phyloP scores from a whole-genome alignment of 2,113 vertebrate species.

The Osmerus mordax region DNA sequence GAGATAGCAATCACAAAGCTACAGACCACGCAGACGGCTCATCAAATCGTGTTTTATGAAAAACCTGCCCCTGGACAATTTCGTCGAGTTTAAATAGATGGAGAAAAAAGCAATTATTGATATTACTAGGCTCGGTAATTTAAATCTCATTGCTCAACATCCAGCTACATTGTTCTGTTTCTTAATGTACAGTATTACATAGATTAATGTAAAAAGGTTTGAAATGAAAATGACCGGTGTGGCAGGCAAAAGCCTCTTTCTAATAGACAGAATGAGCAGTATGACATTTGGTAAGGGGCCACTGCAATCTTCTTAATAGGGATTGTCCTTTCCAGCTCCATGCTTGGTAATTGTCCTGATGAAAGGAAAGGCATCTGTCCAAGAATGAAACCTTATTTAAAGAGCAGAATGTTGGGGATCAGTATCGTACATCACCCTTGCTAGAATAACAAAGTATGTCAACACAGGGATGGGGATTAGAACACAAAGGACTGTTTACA shows the following conservation, averaged over 20 bases:
- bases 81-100: constrained; percentile 32
- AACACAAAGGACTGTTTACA: too few relatives aligned
- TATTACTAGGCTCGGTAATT: constrained; percentile 45
- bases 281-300: constrained; percentile 4
- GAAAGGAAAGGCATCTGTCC: constrained; percentile 16
- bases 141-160: constrained; percentile 41
- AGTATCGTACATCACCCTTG: not conserved
- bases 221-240: constrained; percentile 19
- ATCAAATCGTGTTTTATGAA: constrained; percentile 56
- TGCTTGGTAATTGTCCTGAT: constrained; percentile 28
- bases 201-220: constrained; percentile 17
- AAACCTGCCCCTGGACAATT: constrained; percentile 31
- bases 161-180: constrained; percentile 25
- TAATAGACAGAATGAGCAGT: constrained; percentile 6
- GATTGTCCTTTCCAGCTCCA: constrained; percentile 25
- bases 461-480: too few relatives aligned
- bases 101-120: constrained; percentile 57
- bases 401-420: constrained; percentile 34
- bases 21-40: constrained; percentile 40
- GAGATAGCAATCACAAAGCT: constrained; percentile 54
- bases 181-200: constrained; percentile 32
- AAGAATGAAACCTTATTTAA: constrained; percentile 5
- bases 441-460: too few relatives aligned
- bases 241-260: constrained; percentile 11
- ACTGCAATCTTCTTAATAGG: constrained; percentile 19